A percentile compares a stretch with the other conserved stretches of the same genome.
These are phyloP conservation scores for Trisateles emortualis DNA, from an alignment of 2,888 invertebrate genomes.

Conservation along the genomic window DNA sequence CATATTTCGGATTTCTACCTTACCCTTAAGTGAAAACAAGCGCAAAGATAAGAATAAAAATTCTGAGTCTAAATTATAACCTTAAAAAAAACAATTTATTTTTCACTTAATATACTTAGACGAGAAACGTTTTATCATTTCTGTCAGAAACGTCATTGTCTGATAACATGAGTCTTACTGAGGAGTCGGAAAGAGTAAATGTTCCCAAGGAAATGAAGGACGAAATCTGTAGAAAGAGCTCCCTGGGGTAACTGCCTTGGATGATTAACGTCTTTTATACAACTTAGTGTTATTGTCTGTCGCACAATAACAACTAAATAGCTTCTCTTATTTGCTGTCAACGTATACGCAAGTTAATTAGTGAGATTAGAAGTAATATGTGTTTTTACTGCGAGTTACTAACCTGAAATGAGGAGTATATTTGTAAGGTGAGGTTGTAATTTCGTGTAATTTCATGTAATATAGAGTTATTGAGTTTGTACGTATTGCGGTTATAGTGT, in stretches of 20 bases:
- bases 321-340: conserved; percentile 49
- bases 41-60: conserved; percentile 37
- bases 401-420: conserved; percentile 11
- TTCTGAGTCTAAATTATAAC: conserved; percentile 29
- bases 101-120: conserved; percentile 40
- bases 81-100: conserved; percentile 34
- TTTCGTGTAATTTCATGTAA: conserved; percentile 15
- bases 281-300: conserved; percentile 61
- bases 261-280: conserved; percentile 73
- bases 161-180: conserved; percentile 67
- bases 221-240: conserved; percentile 59
- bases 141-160: conserved; percentile 55
- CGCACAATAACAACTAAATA: conserved; percentile 56
- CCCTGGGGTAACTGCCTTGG: conserved; percentile 51
- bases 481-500: neutral
- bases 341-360: conserved; percentile 45
- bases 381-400: conserved; percentile 26
- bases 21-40: conserved; percentile 27
- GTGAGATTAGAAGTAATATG: conserved; percentile 42
- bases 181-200: conserved; percentile 69
- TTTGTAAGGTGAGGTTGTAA: conserved; percentile 6
- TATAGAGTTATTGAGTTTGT: conserved; percentile 5
- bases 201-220: conserved; percentile 72
- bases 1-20: neutral
- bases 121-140: conserved; percentile 53